A percentile compares a stretch with the other conserved stretches of the same genome.
These are phyloP conservation scores for Tolypeutes matacus DNA, from an alignment of 2,797 vertebrate species.

Conservation along the genomic window DNA sequence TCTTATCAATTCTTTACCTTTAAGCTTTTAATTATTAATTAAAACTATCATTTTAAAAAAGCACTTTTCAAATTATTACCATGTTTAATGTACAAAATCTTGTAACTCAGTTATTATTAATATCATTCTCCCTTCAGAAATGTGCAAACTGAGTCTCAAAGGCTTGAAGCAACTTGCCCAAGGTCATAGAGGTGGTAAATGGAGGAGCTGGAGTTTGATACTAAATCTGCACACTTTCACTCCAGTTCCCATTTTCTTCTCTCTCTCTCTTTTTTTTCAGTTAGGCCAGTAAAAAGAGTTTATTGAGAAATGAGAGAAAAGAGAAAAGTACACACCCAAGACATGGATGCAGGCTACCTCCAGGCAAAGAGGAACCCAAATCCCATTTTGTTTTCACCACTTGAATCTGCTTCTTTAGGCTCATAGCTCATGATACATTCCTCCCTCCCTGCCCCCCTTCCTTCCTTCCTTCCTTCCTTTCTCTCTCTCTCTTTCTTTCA, in stretches of 20 bases:
- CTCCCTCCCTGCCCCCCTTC: too few relatives aligned
- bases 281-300: too few relatives aligned
- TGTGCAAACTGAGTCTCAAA: background rate
- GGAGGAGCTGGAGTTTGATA: background rate
- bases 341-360: too few relatives aligned
- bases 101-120: background rate
- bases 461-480: too few relatives aligned
- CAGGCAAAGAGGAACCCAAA: background rate
- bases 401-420: background rate
- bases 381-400: background rate
- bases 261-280: too few relatives aligned
- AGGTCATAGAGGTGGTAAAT: background rate
- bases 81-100: background rate
- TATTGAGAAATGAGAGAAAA: too few relatives aligned
- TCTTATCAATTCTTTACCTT: background rate
- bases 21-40: background rate
- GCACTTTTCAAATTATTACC: background rate
- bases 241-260: background rate
- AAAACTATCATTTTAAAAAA: constrained; percentile 44
- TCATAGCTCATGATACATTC: background rate
- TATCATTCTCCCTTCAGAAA: background rate
- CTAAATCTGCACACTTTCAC: background rate
- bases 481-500: too few relatives aligned
- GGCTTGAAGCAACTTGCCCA: background rate
- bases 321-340: too few relatives aligned